Conservation (phyloP, 2,113 vertebrate genomes). For the Herpetotheres cachinnans region DNA sequence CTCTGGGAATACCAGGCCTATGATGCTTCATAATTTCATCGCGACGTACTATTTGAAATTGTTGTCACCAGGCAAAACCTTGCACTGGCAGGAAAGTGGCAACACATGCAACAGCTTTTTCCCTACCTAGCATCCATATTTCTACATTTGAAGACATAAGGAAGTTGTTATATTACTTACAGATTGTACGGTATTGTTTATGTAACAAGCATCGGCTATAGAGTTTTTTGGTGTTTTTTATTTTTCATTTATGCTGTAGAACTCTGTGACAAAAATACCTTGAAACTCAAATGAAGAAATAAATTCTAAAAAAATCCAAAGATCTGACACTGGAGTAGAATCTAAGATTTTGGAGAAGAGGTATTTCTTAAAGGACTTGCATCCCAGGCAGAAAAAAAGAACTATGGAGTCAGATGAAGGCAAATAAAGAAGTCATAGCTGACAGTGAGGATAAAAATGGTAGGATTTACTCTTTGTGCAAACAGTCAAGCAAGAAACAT, state of each 20-base stretch:
- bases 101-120: not conserved
- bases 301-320: not conserved
- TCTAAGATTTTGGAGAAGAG: not conserved
- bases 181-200: too few species aligned
- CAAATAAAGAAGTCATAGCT: not conserved
- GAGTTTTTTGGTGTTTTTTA: not conserved
- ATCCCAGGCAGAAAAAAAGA: not conserved
- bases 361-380: not conserved
- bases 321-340: not conserved
- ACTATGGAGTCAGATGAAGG: not conserved
- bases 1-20: not conserved
- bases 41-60: not conserved
- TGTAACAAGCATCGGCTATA: not conserved
- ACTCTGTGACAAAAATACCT: not conserved
- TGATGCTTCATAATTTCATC: not conserved
- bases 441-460: not conserved
- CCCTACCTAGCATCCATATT: not conserved
- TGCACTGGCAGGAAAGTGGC: not conserved
- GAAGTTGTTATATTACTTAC: not conserved
- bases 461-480: not conserved
- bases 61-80: not conserved
- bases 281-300: not conserved
- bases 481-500: conserved; percentile 14
- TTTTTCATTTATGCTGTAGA: not conserved
- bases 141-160: not conserved